Base-by-base conservation (phyloP, 2,888 invertebrate genomes). In the Danaus chrysippus region DNA sequence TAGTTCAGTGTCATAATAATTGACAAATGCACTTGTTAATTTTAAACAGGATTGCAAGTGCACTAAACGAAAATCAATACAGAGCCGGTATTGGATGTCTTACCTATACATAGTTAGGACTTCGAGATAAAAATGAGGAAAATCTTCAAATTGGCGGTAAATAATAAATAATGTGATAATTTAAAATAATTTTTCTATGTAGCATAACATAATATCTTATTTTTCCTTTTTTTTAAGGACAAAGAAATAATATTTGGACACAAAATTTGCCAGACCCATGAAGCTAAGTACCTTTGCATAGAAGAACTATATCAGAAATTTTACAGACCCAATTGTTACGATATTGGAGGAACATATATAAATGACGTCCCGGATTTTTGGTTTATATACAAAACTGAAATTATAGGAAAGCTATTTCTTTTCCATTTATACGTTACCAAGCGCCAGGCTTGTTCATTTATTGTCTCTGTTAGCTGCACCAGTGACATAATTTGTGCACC, bases 341-440 rank as follows among this genome's bases (percentile, higher is more conserved):
- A 89, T 56, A 78, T 90, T 19, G 91, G 91, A 11, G 86, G 88
- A 34, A 86, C 90, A 0, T 84, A 85, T 62, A 76, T 79, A 41
- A 72, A 81, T 23, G 81, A 86, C 53, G 73, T 81, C 0, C 76
- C 81, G 0, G 87, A 89, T 63, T 85, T 76, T 64, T 86, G 87
- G 83, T 87, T 90, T 61, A 73, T 80, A 10, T 86, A 65, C 66
- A 83, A 79, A 71, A 81, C 82, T 0, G 87, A 88, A 67, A 78
- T 77, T 69, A 74, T 83, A 0, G 75, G 77, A 13, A 74, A 74
- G 53, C 73, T 82, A 42, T 86, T 77, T 63, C 77, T 91, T 1
- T 67, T 90, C 3, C 90, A 91, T 68, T 54, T 91, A 13, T 87
- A 87, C 66, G 73, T 87, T 1, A 78, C 73, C 53, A 86, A 83